Evolutionary conservation across 2,888 invertebrate species (phyloP), one percentile per base, ranked within the genome.

Genomic region (Ferdinandea cuprea): DNA sequence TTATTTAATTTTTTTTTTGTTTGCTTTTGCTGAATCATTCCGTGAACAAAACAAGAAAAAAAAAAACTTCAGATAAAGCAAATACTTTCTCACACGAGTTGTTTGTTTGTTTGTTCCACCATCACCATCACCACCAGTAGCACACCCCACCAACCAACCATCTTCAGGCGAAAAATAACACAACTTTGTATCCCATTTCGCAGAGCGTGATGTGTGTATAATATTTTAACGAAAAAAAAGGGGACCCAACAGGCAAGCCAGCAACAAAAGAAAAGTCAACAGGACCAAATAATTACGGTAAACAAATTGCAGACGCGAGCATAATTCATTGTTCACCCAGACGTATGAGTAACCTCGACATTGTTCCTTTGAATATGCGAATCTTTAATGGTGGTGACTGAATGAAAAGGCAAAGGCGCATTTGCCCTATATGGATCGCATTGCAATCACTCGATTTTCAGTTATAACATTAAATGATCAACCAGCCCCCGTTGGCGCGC

Each of bases 271-370:
- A 69, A 54, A 61, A 63, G 69, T 69, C 74, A 80, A 74, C 76
- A 69, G 69, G 48, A 21, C 48, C 59, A 76, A 80, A 80, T 74
- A 74, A 80, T 74, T 69, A 69, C 74, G 74, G 79, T 74, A 80
- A 74, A 58, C 68, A 69, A 73, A 73, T 68, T 79, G 56, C 74
- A 61, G 63, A 80, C 74, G 69, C 69, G 58, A 50, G 65, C 69
- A 65, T 54, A 80, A 76, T 69, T 76, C 61, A 80, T 69, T 74
- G 80, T 58, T 58, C 80, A 63, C 37, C 37, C 42, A 50, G 63
- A 56, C 76, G 68, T 76, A 65, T 76, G 69, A 65, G 80, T 63
- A 35, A 74, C 56, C 35, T n/a, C 40, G 19, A 15, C 40, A 52
- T 46, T 37, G 44, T 9, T 50, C 37, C 56, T 59, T 68, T 59